Evolutionary conservation across 2,797 vertebrate genomes (phyloP).

Genomic region (Aphelocoma californica): DNA sequence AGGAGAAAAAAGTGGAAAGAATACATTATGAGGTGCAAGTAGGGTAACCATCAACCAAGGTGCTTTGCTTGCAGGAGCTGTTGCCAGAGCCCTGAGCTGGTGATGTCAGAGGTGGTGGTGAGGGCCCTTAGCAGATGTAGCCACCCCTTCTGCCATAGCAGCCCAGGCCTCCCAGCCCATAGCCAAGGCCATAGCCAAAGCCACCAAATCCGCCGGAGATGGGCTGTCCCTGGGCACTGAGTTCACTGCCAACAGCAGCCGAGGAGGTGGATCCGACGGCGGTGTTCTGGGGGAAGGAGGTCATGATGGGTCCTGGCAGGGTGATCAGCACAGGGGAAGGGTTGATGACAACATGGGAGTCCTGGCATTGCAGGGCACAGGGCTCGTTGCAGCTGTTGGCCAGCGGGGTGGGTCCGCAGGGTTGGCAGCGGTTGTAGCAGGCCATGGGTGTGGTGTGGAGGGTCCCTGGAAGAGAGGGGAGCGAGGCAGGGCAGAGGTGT

Average conservation of each 20-base stretch:
- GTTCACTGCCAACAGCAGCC: too few relatives aligned
- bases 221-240: too few relatives aligned
- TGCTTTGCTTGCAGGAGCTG: fast-evolving
- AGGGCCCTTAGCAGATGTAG: background rate
- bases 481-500: fast-evolving
- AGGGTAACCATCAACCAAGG: fast-evolving
- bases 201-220: too few relatives aligned
- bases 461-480: background rate
- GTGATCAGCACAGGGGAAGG: too few relatives aligned
- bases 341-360: too few relatives aligned
- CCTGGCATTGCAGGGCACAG: too few relatives aligned
- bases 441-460: background rate
- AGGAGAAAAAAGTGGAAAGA: background rate
- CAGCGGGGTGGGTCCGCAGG: background rate
- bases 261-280: too few relatives aligned
- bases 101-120: fast-evolving
- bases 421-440: background rate
- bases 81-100: fast-evolving
- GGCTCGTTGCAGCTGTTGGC: background rate
- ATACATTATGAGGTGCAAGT: too few relatives aligned
- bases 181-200: background rate
- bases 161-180: background rate
- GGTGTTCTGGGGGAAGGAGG: too few relatives aligned
- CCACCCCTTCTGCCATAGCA: background rate
- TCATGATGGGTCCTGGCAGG: too few relatives aligned